These are phyloP conservation scores for Campoletis sonorensis DNA, from an alignment of 1,140 invertebrate genomes.

Conservation along the genomic window DNA sequence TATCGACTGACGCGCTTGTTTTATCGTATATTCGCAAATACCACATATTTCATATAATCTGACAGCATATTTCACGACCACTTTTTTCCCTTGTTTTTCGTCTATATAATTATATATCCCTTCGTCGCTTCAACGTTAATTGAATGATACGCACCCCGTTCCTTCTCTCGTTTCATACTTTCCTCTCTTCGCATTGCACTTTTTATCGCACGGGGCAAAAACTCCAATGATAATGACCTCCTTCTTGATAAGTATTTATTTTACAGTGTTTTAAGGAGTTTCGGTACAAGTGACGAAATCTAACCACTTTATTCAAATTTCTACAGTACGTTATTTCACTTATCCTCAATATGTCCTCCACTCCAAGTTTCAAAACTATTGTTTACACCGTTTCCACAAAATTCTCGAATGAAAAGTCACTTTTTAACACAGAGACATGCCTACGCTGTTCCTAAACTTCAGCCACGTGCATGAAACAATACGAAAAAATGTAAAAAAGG, in stretches of 20 bases:
- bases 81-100: not conserved
- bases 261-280: no score
- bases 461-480: no score
- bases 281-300: no score
- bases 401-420: no score
- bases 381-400: no score
- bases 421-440: no score
- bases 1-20: conserved; percentile 28
- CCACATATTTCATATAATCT: not conserved
- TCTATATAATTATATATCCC: conserved; percentile 38
- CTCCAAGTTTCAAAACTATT: no score
- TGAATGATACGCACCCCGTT: conserved; percentile 1
- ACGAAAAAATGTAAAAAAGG: no score
- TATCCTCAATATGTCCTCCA: no score
- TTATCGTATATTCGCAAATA: not conserved
- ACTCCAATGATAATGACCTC: not conserved
- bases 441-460: no score
- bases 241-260: not conserved
- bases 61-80: conserved; percentile 8
- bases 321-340: no score
- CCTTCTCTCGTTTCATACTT: not conserved
- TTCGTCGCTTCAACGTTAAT: conserved; percentile 6
- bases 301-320: no score
- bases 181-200: not conserved
- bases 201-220: not conserved